Conservation (phyloP, 2,113 vertebrate species). For the Phyllopteryx taeniolatus region DNA sequence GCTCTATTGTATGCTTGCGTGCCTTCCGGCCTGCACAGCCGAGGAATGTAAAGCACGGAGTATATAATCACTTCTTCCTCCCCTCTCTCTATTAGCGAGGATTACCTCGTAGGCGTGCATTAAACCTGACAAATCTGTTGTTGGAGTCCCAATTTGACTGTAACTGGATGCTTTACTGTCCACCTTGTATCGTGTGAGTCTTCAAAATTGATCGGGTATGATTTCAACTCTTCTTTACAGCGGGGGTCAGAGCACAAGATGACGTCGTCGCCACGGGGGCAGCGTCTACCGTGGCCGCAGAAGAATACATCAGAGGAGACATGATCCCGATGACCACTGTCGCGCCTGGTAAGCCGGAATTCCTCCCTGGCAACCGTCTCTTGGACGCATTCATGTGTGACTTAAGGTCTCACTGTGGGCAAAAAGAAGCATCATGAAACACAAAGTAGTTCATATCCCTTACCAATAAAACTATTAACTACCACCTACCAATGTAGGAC, state of each 20-base stretch:
- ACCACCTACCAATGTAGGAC: background rate
- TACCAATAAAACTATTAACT: background rate
- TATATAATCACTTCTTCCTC: background rate
- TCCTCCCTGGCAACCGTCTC: background rate
- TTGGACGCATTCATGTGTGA: background rate
- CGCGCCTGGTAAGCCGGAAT: conserved; percentile 29
- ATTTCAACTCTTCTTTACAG: conserved; percentile 12
- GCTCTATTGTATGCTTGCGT: background rate
- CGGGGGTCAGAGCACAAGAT: conserved; percentile 41
- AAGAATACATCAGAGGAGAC: conserved; percentile 35
- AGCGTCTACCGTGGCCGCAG: fast-evolving
- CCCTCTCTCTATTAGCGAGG: background rate
- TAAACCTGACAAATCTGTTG: background rate
- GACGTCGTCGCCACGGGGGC: background rate
- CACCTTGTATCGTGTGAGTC: background rate
- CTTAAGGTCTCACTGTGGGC: background rate
- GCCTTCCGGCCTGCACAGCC: background rate
- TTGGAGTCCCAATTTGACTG: background rate
- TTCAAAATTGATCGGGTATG: background rate
- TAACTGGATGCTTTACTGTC: background rate
- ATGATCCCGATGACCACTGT: conserved; percentile 6
- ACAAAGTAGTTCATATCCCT: background rate
- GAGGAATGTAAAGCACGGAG: background rate
- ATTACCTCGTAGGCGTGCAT: background rate
- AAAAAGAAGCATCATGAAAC: background rate